phyloP scores from a whole-genome alignment of 2,888 invertebrate genomes.

The Clanis bilineata region DNA sequence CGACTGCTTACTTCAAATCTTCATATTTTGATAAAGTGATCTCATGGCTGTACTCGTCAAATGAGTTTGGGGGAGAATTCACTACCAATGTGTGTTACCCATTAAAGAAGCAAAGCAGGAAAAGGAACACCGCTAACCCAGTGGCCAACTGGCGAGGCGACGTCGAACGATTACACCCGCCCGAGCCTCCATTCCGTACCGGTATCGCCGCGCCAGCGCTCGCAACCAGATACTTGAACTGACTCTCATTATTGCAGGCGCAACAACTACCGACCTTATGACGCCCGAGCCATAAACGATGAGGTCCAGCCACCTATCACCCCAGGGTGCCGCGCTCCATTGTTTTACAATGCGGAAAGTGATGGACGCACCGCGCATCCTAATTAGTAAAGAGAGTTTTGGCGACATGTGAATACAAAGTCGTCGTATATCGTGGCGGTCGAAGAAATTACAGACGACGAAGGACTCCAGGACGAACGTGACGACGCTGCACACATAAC shows the following conservation, averaged over 20 bases:
- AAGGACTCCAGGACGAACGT: slow-evolving; percentile 63
- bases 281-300: slow-evolving; percentile 48
- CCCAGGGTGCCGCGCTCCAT: slow-evolving; percentile 66
- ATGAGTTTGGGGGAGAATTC: slow-evolving; percentile 37
- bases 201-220: slow-evolving; percentile 63
- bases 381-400: slow-evolving; percentile 77
- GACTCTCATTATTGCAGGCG: slow-evolving; percentile 50
- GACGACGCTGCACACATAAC: slow-evolving; percentile 43
- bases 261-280: slow-evolving; percentile 43
- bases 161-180: slow-evolving; percentile 65
- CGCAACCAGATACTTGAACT: slow-evolving; percentile 52
- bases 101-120: slow-evolving; percentile 74
- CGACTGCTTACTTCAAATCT: slow-evolving; percentile 20
- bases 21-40: slow-evolving; percentile 16
- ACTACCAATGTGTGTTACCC: slow-evolving; percentile 50
- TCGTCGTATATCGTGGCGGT: slow-evolving; percentile 51
- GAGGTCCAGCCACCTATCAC: slow-evolving; percentile 57
- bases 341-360: slow-evolving; percentile 75
- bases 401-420: slow-evolving; percentile 73
- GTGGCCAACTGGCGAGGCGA: slow-evolving; percentile 77
- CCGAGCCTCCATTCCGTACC: slow-evolving; percentile 71
- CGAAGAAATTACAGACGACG: slow-evolving; percentile 54
- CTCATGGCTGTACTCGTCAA: slow-evolving; percentile 19
- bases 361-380: slow-evolving; percentile 66
- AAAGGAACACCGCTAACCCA: slow-evolving; percentile 80